Percentiles rank a stretch among this genome's conserved stretches.
These are phyloP conservation scores for Armadillidium nasatum DNA, from an alignment of 1,140 invertebrate species.

Conservation along the genomic window DNA sequence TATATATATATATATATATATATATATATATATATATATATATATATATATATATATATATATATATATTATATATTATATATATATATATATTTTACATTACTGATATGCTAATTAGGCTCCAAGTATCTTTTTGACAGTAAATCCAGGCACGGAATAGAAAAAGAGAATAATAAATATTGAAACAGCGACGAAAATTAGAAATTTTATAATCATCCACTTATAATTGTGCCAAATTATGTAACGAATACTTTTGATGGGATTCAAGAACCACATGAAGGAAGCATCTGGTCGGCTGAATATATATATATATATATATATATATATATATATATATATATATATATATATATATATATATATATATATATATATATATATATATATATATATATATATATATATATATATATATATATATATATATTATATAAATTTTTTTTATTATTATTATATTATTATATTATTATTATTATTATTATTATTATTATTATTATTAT, in stretches of 20 bases:
- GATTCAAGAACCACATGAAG: slow-evolving; percentile 90
- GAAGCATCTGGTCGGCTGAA: slow-evolving; percentile 80
- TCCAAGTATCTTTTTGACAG: slow-evolving; percentile 78
- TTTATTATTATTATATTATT: too few relatives aligned
- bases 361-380: too few relatives aligned
- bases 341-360: too few relatives aligned
- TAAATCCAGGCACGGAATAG: slow-evolving; percentile 80
- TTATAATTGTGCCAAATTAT: slow-evolving; percentile 92
- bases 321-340: too few relatives aligned
- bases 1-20: slow-evolving; percentile 12
- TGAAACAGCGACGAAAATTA: slow-evolving; percentile 61
- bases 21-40: slow-evolving; percentile 13
- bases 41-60: slow-evolving; percentile 20
- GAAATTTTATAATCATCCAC: slow-evolving; percentile 74
- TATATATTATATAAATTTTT: too few relatives aligned
- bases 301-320: too few relatives aligned
- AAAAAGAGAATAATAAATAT: slow-evolving; percentile 71
- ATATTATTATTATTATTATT: too few relatives aligned
- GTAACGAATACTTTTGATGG: slow-evolving; percentile 80
- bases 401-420: too few relatives aligned
- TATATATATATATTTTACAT: slow-evolving; percentile 14
- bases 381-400: too few relatives aligned
- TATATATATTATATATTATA: slow-evolving; percentile 8
- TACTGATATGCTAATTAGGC: slow-evolving; percentile 55
- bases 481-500: too few relatives aligned